These are phyloP conservation scores for Cisticola juncidis DNA, from an alignment of 2,113 vertebrate species.

Conservation along the genomic window DNA sequence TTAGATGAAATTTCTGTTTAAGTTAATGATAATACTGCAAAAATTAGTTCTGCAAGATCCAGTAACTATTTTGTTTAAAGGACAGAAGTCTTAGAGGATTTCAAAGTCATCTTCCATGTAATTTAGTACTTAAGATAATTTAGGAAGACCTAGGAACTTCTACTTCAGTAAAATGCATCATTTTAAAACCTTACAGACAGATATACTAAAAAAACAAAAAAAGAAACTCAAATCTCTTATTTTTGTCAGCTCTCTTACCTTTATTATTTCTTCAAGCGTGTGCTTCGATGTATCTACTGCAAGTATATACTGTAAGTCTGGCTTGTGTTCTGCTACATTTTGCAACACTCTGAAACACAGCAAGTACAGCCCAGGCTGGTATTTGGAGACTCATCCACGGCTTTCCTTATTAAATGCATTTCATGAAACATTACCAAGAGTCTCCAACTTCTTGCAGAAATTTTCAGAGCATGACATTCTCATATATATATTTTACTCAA, in stretches of 20 bases:
- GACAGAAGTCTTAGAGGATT: not conserved
- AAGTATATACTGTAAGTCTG: conserved; percentile 80
- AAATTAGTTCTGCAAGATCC: not conserved
- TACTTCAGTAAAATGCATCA: not conserved
- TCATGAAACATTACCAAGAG: not conserved
- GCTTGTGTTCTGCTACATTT: conserved; percentile 82
- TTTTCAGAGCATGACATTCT: not conserved
- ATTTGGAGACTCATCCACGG: not conserved
- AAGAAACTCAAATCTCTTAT: conserved; percentile 36
- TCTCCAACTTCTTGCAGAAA: not conserved
- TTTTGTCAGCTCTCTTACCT: conserved; percentile 76
- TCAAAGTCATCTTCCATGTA: not conserved
- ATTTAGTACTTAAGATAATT: not conserved
- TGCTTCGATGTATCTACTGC: conserved; percentile 84
- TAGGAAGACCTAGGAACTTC: not conserved
- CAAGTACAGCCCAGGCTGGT: not conserved
- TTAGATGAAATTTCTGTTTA: not conserved
- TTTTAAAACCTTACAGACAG: not conserved
- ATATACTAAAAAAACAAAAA: not conserved
- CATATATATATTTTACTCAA: not conserved
- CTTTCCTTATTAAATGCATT: not conserved
- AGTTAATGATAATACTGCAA: not conserved
- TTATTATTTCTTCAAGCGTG: conserved; percentile 82
- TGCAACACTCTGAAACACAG: conserved; percentile 80
- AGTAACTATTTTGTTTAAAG: not conserved